Conservation (phyloP, 2,888 invertebrate genomes). For the Eilema depressum region DNA sequence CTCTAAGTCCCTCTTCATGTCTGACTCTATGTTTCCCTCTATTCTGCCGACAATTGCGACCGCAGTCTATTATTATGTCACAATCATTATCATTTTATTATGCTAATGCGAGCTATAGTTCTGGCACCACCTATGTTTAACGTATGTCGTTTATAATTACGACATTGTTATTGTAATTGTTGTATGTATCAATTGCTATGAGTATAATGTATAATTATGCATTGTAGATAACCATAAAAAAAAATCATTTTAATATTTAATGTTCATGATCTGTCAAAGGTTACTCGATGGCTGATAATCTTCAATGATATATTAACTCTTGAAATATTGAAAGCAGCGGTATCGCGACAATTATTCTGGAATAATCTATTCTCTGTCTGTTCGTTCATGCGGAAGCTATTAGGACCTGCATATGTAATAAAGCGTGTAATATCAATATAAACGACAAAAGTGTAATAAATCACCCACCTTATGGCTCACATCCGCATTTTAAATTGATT, state of each 20-base stretch:
- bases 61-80: conserved; percentile 73
- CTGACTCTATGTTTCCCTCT: conserved; percentile 50
- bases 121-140: conserved; percentile 37
- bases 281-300: too few relatives aligned
- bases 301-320: background rate
- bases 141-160: conserved; percentile 31
- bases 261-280: background rate
- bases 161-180: background rate
- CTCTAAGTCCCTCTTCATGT: background rate
- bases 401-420: background rate
- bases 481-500: conserved; percentile 48
- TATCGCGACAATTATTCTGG: background rate
- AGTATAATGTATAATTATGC: background rate
- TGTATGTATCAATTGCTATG: background rate
- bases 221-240: background rate
- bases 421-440: conserved; percentile 15
- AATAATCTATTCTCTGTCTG: background rate
- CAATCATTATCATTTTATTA: conserved; percentile 80
- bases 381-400: conserved; percentile 10
- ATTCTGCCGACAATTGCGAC: conserved; percentile 63
- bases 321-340: background rate
- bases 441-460: conserved; percentile 38
- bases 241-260: background rate
- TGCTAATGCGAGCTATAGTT: conserved; percentile 61
- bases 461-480: conserved; percentile 40